Evolutionary conservation across 2,888 invertebrate genomes (phyloP), one percentile per base, ranked within the genome.

Genomic region (Thecocarcelia acutangulata): DNA sequence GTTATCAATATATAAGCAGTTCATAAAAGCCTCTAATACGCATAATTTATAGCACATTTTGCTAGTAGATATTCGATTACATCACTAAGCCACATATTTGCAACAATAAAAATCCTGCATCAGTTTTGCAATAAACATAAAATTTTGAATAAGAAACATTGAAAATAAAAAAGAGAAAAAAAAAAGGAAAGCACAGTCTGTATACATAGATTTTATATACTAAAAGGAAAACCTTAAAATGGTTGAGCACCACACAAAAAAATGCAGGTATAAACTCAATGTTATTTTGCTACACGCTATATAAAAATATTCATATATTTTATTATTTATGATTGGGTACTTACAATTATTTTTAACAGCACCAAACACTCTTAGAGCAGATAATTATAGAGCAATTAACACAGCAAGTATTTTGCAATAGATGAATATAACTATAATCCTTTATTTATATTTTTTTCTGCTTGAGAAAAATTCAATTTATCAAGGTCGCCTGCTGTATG

Each of bases 401-500:
- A 64, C 13, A 46, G 21, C 15, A 59, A 69, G 5, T 3, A 69
- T 6, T 59, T 33, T 5, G 24, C 33, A 19, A 19, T 48, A 5
- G n/a, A 17, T 12, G 15, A 13, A 33, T 48, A 21, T 54, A 54
- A 63, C 24, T 64, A 56, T 24, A 17, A 28, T 28, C 1, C 15
- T 40, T 11, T 48, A 42, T 19, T 42, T 33, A 6, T 33, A 15
- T 46, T 5, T 5, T 37, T 15, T 48, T 46, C 42, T 50, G 52
- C 44, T 42, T 28, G 17, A 24, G 15, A 64, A 17, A 56, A 42
- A 37, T 52, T 66, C 13, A 37, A 54, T 54, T 44, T 68, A 48
- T 73, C 81, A 81, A 81, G 81, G 81, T 58, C 77, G 21, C 63
- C 68, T 59, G 73, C 52, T 61, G 46, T 70, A 28, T 59, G 50